phyloP scores from a whole-genome alignment of 2,888 invertebrate genomes.

The Nomada flava region DNA sequence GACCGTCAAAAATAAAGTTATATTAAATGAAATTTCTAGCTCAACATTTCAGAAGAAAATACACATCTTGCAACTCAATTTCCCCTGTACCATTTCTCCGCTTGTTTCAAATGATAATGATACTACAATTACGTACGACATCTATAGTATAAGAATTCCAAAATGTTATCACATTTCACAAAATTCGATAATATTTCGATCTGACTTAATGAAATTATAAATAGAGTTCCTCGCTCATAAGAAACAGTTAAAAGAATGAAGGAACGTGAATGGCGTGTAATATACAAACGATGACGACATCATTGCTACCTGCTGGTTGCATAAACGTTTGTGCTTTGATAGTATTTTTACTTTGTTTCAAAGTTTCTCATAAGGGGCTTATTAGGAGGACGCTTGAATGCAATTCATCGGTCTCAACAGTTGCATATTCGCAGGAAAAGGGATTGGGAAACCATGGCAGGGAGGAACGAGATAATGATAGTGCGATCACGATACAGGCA shows the following conservation, averaged over 20 bases:
- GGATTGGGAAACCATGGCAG: neutral
- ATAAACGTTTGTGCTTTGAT: neutral
- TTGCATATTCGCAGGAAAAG: neutral
- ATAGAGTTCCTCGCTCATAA: no score
- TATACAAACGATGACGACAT: neutral
- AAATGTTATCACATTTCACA: no score
- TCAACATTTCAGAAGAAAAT: no score
- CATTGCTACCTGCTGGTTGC: slow-evolving; percentile 8
- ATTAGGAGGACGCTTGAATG: neutral
- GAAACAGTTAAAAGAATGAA: neutral
- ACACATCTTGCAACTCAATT: no score
- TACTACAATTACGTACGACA: no score
- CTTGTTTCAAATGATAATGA: no score
- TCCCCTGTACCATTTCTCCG: no score
- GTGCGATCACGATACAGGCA: neutral
- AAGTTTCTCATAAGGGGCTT: neutral
- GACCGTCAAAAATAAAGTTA: no score
- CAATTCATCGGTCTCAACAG: slow-evolving; percentile 1
- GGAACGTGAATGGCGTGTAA: neutral
- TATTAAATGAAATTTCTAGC: no score
- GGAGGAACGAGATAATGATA: neutral
- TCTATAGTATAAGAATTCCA: no score
- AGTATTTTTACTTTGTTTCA: neutral
- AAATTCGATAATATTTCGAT: neutral
- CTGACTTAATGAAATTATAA: neutral